Conservation (phyloP, 2,797 vertebrate species). For the Austrolebias charrua region DNA sequence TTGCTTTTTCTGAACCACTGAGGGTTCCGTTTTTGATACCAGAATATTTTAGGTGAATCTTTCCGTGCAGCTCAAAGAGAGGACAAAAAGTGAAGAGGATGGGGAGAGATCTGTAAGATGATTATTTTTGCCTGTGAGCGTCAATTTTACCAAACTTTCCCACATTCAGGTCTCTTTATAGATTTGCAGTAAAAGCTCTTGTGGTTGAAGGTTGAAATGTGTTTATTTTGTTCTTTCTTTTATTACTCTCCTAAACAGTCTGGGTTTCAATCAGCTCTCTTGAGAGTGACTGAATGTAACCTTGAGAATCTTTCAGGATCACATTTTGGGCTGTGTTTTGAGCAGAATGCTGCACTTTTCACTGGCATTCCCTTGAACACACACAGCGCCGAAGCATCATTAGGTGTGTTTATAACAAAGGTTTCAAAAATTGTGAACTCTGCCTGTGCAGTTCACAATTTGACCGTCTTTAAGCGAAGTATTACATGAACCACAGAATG, state of each 20-base stretch:
- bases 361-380: slow-evolving; percentile 23
- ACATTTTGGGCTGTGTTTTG: slow-evolving; percentile 23
- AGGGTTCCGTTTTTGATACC: slow-evolving; percentile 38
- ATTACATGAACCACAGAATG: too few relatives aligned
- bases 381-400: slow-evolving; percentile 12
- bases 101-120: too few relatives aligned
- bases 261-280: slow-evolving; percentile 56
- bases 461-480: too few relatives aligned
- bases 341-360: slow-evolving; percentile 14
- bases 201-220: slow-evolving; percentile 46
- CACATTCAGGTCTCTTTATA: slow-evolving; percentile 24
- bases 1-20: slow-evolving; percentile 28
- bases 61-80: slow-evolving; percentile 50
- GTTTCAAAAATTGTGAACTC: too few relatives aligned
- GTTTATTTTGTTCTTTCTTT: slow-evolving; percentile 37
- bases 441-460: too few relatives aligned
- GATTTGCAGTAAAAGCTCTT: slow-evolving; percentile 48
- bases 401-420: slow-evolving; percentile 20
- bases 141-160: slow-evolving; percentile 15
- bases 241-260: slow-evolving; percentile 9
- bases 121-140: slow-evolving; percentile 60
- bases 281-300: slow-evolving; percentile 35
- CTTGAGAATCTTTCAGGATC: slow-evolving; percentile 35
- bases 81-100: too few relatives aligned
- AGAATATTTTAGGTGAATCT: slow-evolving; percentile 55